Conservation (phyloP, 2,797 vertebrate genomes). For the Muscicapa comitata region DNA sequence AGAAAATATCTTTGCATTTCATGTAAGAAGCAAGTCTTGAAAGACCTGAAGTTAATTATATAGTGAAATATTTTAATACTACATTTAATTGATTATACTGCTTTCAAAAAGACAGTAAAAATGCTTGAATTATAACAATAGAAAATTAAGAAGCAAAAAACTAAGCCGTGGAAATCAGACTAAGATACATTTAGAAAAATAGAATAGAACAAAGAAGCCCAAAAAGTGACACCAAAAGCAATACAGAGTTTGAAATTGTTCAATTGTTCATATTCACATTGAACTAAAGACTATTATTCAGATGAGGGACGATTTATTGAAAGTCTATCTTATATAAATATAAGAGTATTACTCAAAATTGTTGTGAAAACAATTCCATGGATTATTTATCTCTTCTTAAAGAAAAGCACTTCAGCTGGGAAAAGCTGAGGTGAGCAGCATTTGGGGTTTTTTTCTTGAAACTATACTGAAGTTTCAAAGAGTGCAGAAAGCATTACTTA, state of each 20-base stretch:
- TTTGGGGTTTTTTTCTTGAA: background rate
- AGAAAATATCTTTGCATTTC: background rate
- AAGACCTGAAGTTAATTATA: constrained; percentile 25
- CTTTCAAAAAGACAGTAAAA: background rate
- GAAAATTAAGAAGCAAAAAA: background rate
- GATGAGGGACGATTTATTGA: background rate
- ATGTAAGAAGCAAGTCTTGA: background rate
- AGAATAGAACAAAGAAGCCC: background rate
- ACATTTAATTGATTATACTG: background rate
- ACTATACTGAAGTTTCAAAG: background rate
- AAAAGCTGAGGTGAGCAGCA: background rate
- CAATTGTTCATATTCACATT: background rate
- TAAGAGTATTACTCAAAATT: background rate
- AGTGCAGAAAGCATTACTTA: fast-evolving
- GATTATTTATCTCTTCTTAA: background rate
- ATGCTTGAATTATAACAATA: background rate
- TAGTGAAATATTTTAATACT: constrained; percentile 5
- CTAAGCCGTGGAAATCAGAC: background rate
- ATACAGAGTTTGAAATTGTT: background rate
- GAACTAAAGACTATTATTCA: background rate
- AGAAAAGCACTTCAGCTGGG: background rate
- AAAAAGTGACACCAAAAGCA: background rate
- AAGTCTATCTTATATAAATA: background rate
- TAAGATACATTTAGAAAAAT: background rate
- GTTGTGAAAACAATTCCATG: background rate